Evolutionary conservation across 2,113 vertebrate species (phyloP), one percentile per base, ranked within the genome.

Genomic region (Misgurnus anguillicaudatus): DNA sequence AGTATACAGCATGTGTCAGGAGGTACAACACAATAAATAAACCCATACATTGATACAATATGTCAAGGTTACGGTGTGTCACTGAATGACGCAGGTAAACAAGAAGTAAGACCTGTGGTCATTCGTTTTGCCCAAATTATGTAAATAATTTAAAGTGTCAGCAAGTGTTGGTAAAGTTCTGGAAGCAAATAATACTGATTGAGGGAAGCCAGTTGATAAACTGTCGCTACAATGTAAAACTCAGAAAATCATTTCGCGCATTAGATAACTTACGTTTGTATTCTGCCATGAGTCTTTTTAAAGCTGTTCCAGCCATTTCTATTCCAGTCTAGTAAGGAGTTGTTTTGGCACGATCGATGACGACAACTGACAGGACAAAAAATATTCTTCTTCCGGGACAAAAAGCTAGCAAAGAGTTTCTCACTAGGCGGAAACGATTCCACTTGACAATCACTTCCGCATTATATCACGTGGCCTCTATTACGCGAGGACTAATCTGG

Each of bases 211-310:
- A 62, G 61, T 4, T 51, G 24, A 6, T 31, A 39, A 61, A 76
- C 45, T 62, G 72, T 75, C 31, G 55, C 58, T n/a, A 48, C 6
- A 38, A n/a, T 47, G 21, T 31, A 31, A 31, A 31, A 31, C 24
- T 31, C 24, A 31, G 24, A 31, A 31, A 31, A 31, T 31, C 2
- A 31, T 31, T 31, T 31, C 24, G 24, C 2, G 17, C 5, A 45
- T 21, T n/a, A 47, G 1, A 42, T 4, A 41, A 64, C 78, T 83
- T 55, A 85, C 84, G 84, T 67, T 85, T 85, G 60, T 83, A 85
- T 64, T 85, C 84, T 16, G 84, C 84, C 84, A 85, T 85, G 16
- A 85, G 53, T 79, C 84, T 81, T 61, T 85, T 85, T 78, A 85
- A 77, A 62, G 84, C 84, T 1, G 84, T 85, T 42, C 84, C 84